phyloP scores from a whole-genome alignment of 2,888 invertebrate species.

The Eupithecia insigniata region DNA sequence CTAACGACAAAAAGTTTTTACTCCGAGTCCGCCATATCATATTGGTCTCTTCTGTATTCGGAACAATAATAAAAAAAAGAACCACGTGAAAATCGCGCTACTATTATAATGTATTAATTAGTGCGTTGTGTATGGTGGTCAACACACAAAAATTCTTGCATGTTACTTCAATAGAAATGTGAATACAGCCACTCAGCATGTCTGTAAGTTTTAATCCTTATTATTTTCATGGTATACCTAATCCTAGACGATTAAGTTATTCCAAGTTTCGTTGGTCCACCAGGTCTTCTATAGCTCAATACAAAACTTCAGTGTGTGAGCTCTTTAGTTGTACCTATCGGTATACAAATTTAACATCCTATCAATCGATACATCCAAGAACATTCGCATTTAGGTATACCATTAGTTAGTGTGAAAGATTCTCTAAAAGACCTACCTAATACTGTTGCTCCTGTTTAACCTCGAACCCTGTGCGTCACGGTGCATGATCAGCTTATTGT shows the following conservation, averaged over 20 bases:
- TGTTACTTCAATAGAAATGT: neutral
- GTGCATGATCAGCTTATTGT: conserved; percentile 85
- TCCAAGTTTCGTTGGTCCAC: neutral
- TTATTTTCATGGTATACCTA: neutral
- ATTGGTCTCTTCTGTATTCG: no score
- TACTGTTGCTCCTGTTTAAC: conserved; percentile 95
- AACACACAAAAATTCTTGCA: neutral
- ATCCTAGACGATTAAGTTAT: no score
- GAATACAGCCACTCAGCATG: neutral
- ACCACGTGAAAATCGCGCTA: no score
- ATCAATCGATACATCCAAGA: neutral
- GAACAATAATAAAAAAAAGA: no score
- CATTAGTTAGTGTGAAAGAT: neutral
- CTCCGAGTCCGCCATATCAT: no score
- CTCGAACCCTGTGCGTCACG: conserved; percentile 86
- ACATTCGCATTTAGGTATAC: neutral
- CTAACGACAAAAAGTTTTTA: no score
- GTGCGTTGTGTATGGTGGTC: no score
- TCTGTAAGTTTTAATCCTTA: neutral
- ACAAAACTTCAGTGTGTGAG: neutral
- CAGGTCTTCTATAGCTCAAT: neutral
- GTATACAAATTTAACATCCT: neutral
- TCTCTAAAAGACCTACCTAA: conserved; percentile 87
- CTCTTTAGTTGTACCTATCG: neutral
- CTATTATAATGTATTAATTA: no score